Evolutionary conservation across 2,888 invertebrate species (phyloP), one percentile per base, ranked within the genome.

Genomic region (Elysia crispata): DNA sequence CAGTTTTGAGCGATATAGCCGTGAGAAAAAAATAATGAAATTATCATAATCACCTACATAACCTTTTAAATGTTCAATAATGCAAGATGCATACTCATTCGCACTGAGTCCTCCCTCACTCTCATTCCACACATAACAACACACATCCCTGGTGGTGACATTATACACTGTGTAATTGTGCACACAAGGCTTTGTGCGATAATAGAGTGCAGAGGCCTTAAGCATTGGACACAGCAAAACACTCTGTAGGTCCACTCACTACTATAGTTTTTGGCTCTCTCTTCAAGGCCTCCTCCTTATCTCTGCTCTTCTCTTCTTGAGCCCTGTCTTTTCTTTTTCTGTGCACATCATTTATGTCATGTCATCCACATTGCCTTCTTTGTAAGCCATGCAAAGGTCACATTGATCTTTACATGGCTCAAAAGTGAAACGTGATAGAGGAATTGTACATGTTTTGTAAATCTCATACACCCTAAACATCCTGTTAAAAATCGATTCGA

Each of bases 401-500:
- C 79, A 75, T 67, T 79, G 57, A 54, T 79, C 79, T 41, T 79
- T 79, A 13, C 69, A 33, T 8, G 69, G 69, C 18, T n/a, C n/a
- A n/a, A n/a, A n/a, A n/a, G n/a, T n/a, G n/a, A n/a, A n/a, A n/a
- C n/a, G n/a, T n/a, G n/a, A n/a, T n/a, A n/a, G n/a, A n/a, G n/a
- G n/a, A n/a, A n/a, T n/a, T n/a, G n/a, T n/a, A n/a, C n/a, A n/a
- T n/a, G n/a, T n/a, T n/a, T n/a, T 6, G 67, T 66, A 28, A 5
- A 6, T 6, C 18, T 18, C 5, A 18, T 60, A 60, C 5, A 60
- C 15, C 3, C 15, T 18, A 3, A 18, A 5, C 3, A 60, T 8
- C 5, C 6, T 8, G 3, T 60, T 5, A 23, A 60, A 60, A 3
- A 60, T 20, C 6, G 60, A 18, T 18, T 60, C 60, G 15, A 60